phyloP scores from a whole-genome alignment of 1,140 invertebrate genomes.

The Leptestheria dahalacensis region DNA sequence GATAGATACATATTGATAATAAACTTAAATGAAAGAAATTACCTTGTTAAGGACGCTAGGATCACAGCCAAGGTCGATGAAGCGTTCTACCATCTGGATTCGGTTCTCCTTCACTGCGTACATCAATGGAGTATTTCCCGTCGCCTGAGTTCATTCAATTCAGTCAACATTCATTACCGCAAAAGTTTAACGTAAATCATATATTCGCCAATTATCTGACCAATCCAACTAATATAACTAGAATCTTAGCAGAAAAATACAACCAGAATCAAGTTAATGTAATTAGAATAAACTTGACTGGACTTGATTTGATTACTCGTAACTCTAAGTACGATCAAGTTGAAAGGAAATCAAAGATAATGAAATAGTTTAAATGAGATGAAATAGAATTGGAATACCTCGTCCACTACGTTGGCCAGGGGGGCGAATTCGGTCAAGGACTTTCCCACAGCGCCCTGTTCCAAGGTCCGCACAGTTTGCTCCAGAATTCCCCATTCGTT shows the following conservation, averaged over 20 bases:
- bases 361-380: too few species aligned
- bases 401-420: neutral
- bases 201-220: too few species aligned
- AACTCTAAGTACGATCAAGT: too few species aligned
- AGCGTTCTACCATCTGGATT: constrained; percentile 68
- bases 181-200: too few species aligned
- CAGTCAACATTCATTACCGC: too few species aligned
- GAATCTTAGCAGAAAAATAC: neutral
- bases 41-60: constrained; percentile 77
- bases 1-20: too few species aligned
- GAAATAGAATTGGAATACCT: too few species aligned
- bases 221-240: neutral
- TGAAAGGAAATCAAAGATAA: too few species aligned
- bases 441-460: constrained; percentile 2
- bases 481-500: constrained; percentile 11
- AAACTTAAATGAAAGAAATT: constrained; percentile 32
- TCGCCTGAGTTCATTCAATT: too few species aligned
- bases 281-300: too few species aligned
- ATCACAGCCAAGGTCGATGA: constrained; percentile 82
- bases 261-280: too few species aligned
- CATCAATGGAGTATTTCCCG: constrained; percentile 87
- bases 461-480: constrained; percentile 6
- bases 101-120: constrained; percentile 87
- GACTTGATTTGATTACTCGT: too few species aligned
- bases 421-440: neutral